Evolutionary conservation across 2,113 vertebrate species (phyloP), one percentile per base, ranked within the genome.

Genomic region (Thalassarche chlororhynchos): DNA sequence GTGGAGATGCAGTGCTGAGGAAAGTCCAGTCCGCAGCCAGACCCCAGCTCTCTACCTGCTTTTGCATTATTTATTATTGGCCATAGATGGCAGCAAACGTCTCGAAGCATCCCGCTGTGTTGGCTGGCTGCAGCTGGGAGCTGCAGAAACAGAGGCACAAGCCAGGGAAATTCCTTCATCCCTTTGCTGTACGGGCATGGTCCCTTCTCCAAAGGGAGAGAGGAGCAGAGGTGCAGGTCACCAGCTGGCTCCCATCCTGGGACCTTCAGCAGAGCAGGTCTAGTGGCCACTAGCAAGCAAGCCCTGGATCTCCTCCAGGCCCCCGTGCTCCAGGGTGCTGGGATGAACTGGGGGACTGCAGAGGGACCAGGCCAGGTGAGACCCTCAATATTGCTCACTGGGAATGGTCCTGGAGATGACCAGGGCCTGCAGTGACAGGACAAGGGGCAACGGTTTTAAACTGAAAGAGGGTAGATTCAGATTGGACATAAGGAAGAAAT

Each of bases 31-130:
- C 55, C 24, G 80, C 51, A 74, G 71, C 11, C n/a, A 34, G 20
- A 36, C 4, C 24, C 38, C 64, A 3, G 60, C 47, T 25, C n/a
- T 42, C 40, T n/a, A 23, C 40, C 70, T 58, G 58, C 2, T 57
- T 93, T 86, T 95, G 97, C 95, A 95, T 72, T 97, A 68, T 95
- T 89, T 68, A 18, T 87, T 83, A 26, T 57, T 64, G 95, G 92
- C 97, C 89, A 32, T 97, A 97, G 96, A 71, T 97, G 97, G 97
- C 97, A 97, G 96, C 96, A 97, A 78, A 97, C 12, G 9, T 92
- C 96, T 68, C 92, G 2, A 36, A 87, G 92, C 89, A 52, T 87
- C 83, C 90, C 0, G 21, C 92, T 88, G 81, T 1, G 71, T 4
- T 13, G 49, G 17, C n/a, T 42, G 76, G 5, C n/a, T 14, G 65